A percentile compares a stretch with the other conserved stretches of the same genome.
These are phyloP conservation scores for Brachionus sp. DNA, from an alignment of 1,140 invertebrate genomes.

Conservation along the genomic window DNA sequence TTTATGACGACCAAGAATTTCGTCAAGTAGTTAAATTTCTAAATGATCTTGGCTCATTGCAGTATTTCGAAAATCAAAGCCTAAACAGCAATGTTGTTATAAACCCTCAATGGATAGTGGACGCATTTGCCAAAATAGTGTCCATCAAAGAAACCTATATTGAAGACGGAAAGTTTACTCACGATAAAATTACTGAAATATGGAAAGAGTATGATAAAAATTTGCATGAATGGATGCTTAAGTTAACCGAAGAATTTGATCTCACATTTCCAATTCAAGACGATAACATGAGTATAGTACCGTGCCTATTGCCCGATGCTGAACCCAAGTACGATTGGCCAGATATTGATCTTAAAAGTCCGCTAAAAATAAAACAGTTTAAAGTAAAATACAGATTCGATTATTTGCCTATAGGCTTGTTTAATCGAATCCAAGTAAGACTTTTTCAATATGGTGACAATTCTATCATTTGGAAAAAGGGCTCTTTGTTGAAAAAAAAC, in stretches of 20 bases:
- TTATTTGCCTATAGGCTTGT: constrained; percentile 56
- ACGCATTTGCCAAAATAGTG: constrained; percentile 58
- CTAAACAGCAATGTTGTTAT: constrained; percentile 54
- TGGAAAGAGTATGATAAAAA: constrained; percentile 52
- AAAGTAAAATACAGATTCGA: constrained; percentile 47
- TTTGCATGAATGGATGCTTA: constrained; percentile 56
- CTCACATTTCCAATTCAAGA: constrained; percentile 51
- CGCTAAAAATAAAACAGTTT: background rate
- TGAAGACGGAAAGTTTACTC: constrained; percentile 53
- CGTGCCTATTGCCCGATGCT: constrained; percentile 53
- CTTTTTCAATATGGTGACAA: constrained; percentile 56
- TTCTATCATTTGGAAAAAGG: constrained; percentile 56
- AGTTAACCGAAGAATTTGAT: constrained; percentile 58
- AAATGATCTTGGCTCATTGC: constrained; percentile 56
- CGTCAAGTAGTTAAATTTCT: constrained; percentile 55
- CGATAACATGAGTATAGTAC: constrained; percentile 53
- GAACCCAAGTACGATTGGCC: constrained; percentile 49
- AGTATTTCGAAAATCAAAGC: constrained; percentile 56
- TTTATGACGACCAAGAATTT: constrained; percentile 47
- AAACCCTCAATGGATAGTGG: constrained; percentile 58
- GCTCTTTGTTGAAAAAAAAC: constrained; percentile 56
- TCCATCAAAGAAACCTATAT: constrained; percentile 53
- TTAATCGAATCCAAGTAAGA: constrained; percentile 58
- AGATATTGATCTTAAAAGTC: background rate
- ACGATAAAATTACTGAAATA: constrained; percentile 52